phyloP scores from a whole-genome alignment of 2,888 invertebrate genomes.

The Chrysolina americana region DNA sequence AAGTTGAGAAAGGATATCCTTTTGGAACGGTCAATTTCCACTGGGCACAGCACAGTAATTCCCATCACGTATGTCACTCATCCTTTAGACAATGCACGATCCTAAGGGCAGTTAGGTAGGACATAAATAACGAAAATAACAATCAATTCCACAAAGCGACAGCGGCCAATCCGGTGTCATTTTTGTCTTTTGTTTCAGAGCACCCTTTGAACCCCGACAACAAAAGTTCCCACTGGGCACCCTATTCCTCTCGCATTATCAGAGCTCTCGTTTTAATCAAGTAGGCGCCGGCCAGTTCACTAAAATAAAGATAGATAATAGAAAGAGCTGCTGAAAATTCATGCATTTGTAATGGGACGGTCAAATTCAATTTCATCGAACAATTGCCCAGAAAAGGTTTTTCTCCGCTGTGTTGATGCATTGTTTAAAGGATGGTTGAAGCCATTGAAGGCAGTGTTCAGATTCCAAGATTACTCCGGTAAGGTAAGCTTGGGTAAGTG shows the following conservation, averaged over 20 bases:
- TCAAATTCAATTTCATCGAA: conserved; percentile 33
- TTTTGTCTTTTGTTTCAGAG: conserved; percentile 67
- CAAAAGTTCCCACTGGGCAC: conserved; percentile 61
- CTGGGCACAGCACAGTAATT: conserved; percentile 47
- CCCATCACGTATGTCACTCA: conserved; percentile 55
- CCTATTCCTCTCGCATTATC: conserved; percentile 56
- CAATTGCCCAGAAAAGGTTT: conserved; percentile 14
- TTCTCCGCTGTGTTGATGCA: neutral
- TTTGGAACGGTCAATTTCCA: conserved; percentile 56
- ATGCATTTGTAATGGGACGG: conserved; percentile 53
- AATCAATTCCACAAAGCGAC: conserved; percentile 66
- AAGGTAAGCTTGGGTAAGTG: too few species aligned
- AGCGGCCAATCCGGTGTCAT: conserved; percentile 62
- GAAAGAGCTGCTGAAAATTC: conserved; percentile 46
- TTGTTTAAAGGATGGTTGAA: too few species aligned
- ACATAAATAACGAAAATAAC: conserved; percentile 69
- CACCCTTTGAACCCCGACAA: conserved; percentile 65
- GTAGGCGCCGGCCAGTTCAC: conserved; percentile 55
- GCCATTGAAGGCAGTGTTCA: neutral
- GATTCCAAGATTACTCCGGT: neutral
- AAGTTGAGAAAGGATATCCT: conserved; percentile 16
- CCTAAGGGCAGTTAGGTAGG: conserved; percentile 58
- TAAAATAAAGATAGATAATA: conserved; percentile 46
- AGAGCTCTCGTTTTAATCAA: conserved; percentile 65
- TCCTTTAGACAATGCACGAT: conserved; percentile 51